Evolutionary conservation across 2,797 vertebrate species (phyloP), one percentile per base, ranked within the genome.

Genomic region (Lepus oiostolus): DNA sequence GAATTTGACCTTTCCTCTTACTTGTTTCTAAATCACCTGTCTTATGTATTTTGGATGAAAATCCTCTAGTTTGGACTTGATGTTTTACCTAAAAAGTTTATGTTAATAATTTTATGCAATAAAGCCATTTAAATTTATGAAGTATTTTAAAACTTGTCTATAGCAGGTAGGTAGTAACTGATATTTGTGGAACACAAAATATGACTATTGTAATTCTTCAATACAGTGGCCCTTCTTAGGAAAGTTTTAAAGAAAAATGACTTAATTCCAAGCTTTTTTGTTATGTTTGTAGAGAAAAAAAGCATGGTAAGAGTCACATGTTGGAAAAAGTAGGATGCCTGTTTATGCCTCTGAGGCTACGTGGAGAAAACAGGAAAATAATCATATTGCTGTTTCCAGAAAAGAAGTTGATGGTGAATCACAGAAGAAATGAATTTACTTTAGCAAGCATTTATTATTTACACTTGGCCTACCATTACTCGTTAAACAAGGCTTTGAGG

Each of bases 41-140:
- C 65, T 83, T 80, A 47, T 83, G 11, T 52, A 24, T 83, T 91
- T 83, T 21, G 2, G 19, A 72, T 90, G n/a, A 96, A 85, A 96
- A 65, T 28, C 19, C 14, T 82, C 35, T 85, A 62, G n/a, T 70
- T 8, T 89, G n/a, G 52, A 91, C 32, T 77, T 81, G n/a, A 68
- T 77, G 2, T 74, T 86, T 24, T 1, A 30, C 62, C 32, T 88
- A 30, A 47, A 62, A 94, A 91, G 32, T 86, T 91, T 14, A 74
- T 4, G 67, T 32, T 84, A 89, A 70, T 88, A 71, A 67, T 47
- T 47, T 82, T 30, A 19, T 93, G n/a, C 16, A 92, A 28, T 65
- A 83, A 86, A 86, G 65, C 26, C 17, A 82, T 77, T 92, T 87
- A 79, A 42, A 71, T 84, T 83, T 87, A 71, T 84, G 7, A 67